Evolutionary conservation across 2,113 vertebrate genomes (phyloP).

Genomic region (Rafetus swinhoei): DNA sequence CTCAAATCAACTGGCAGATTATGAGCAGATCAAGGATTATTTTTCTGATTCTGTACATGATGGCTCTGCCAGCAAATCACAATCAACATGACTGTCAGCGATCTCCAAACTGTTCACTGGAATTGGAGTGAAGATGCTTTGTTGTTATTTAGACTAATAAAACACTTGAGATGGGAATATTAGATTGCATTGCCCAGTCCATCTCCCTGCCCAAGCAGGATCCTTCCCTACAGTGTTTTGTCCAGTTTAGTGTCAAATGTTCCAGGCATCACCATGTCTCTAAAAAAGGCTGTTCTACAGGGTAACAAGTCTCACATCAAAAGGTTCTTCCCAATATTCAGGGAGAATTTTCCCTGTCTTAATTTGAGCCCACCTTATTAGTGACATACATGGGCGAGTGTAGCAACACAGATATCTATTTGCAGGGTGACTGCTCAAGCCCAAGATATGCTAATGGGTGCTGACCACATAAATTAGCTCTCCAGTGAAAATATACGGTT

Average conservation of each 20-base stretch:
- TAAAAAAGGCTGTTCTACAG: not conserved
- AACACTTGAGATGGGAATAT: not conserved
- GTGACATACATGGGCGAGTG: not conserved
- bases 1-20: not conserved
- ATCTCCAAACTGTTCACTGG: not conserved
- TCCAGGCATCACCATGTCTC: not conserved
- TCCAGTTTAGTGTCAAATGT: not conserved
- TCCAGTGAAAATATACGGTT: too few species aligned
- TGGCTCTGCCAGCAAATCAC: not conserved
- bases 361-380: not conserved
- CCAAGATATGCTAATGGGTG: not conserved
- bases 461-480: not conserved
- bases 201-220: accelerated
- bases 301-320: not conserved
- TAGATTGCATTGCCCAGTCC: not conserved
- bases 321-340: not conserved
- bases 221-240: not conserved
- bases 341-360: accelerated
- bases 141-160: not conserved
- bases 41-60: not conserved
- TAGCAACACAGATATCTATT: not conserved
- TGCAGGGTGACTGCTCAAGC: not conserved
- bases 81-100: not conserved
- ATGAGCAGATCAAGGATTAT: not conserved
- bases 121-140: not conserved